A percentile compares a stretch with the other conserved stretches of the same genome.
phyloP scores from a whole-genome alignment of 1,140 invertebrate genomes.

The Temnothorax longispinosus region DNA sequence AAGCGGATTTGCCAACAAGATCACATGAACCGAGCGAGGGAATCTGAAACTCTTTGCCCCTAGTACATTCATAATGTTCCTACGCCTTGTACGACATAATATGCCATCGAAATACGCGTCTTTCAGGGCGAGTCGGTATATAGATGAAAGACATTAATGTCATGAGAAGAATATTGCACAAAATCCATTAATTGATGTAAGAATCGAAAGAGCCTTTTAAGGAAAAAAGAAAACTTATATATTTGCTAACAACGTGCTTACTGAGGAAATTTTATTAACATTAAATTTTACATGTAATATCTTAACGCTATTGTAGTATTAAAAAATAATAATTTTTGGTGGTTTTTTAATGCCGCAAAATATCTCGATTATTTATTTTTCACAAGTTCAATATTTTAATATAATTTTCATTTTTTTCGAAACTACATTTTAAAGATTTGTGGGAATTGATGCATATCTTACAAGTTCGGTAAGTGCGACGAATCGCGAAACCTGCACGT shows the following conservation, averaged over 20 bases:
- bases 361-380: neutral
- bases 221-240: neutral
- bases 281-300: neutral
- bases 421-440: slow-evolving; percentile 13
- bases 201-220: neutral
- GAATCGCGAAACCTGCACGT: neutral
- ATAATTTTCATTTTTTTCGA: neutral
- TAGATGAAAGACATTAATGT: slow-evolving; percentile 43
- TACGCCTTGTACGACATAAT: slow-evolving; percentile 21
- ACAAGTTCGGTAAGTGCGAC: neutral
- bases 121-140: neutral
- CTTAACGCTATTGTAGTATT: neutral
- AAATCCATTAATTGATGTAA: slow-evolving; percentile 45
- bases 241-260: neutral
- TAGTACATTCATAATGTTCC: slow-evolving; percentile 40
- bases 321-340: neutral
- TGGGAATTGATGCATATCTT: slow-evolving; percentile 37
- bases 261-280: neutral
- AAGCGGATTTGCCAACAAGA: slow-evolving; percentile 47
- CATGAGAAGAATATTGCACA: slow-evolving; percentile 33
- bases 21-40: slow-evolving; percentile 50
- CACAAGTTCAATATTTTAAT: neutral
- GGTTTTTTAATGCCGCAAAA: neutral
- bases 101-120: slow-evolving; percentile 35
- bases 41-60: slow-evolving; percentile 39